Evolutionary conservation across 2,113 vertebrate species (phyloP).

Genomic region (Etia nguti): DNA sequence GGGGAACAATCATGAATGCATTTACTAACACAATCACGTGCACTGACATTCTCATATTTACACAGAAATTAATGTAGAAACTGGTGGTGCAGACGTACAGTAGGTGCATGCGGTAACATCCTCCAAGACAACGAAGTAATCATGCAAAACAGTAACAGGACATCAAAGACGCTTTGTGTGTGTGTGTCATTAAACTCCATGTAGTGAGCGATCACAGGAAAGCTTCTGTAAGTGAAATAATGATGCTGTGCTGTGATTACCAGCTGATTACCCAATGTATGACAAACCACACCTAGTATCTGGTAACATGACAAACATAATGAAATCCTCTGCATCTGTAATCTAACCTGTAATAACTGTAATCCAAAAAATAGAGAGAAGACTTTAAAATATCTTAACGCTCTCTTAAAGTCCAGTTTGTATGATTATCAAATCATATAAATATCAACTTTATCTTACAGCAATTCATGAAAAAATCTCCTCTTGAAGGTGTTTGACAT

Average conservation of each 20-base stretch:
- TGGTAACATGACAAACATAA: background rate
- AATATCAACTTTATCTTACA: background rate
- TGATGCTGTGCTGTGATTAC: background rate
- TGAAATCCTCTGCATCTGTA: background rate
- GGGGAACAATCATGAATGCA: constrained; percentile 5
- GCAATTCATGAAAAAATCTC: background rate
- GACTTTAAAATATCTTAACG: rapidly evolving
- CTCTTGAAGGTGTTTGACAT: background rate
- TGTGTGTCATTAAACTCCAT: background rate
- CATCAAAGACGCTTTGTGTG: background rate
- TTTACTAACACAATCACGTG: constrained; percentile 22
- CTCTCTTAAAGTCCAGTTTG: background rate
- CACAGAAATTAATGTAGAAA: background rate
- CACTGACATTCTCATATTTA: constrained; percentile 5
- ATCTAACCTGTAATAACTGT: background rate
- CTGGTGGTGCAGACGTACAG: background rate
- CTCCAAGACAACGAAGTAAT: background rate
- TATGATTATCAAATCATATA: background rate
- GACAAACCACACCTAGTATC: background rate
- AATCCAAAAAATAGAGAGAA: background rate
- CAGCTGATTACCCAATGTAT: background rate
- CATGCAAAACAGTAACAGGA: constrained; percentile 45
- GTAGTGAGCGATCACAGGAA: background rate
- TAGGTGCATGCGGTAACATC: constrained; percentile 38
- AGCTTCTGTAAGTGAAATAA: background rate